phyloP scores from a whole-genome alignment of 2,113 vertebrate species.

The Tyrannus savana region DNA sequence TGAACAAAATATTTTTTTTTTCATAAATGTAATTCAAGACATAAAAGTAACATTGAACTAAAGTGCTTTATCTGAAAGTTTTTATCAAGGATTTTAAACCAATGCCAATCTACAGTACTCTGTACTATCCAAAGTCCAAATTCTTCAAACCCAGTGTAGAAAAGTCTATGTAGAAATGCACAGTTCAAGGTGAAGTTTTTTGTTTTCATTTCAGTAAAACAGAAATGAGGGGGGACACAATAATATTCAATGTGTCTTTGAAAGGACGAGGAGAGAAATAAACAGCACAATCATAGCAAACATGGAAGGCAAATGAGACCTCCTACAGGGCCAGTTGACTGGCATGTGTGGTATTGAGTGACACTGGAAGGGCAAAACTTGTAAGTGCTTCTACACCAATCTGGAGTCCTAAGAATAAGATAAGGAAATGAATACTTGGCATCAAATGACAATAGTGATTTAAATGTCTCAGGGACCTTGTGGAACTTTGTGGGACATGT shows the following conservation, averaged over 20 bases:
- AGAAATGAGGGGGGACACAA: not conserved
- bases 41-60: not conserved
- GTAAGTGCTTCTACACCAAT: not conserved
- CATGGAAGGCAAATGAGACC: not conserved
- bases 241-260: not conserved
- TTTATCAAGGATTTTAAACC: not conserved
- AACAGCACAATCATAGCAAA: not conserved
- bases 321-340: not conserved
- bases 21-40: not conserved
- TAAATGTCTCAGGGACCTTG: not conserved
- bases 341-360: not conserved
- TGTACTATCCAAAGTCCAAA: not conserved
- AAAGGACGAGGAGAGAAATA: not conserved
- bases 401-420: not conserved
- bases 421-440: not conserved
- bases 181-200: not conserved
- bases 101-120: not conserved
- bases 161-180: not conserved
- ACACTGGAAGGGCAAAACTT: conserved; percentile 12
- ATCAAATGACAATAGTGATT: not conserved
- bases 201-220: not conserved
- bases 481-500: not conserved
- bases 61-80: not conserved
- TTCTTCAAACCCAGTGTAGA: not conserved
- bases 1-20: not conserved